These are phyloP conservation scores for Gymnoscelis rufifasciata DNA, from an alignment of 2,888 invertebrate species.

Conservation along the genomic window DNA sequence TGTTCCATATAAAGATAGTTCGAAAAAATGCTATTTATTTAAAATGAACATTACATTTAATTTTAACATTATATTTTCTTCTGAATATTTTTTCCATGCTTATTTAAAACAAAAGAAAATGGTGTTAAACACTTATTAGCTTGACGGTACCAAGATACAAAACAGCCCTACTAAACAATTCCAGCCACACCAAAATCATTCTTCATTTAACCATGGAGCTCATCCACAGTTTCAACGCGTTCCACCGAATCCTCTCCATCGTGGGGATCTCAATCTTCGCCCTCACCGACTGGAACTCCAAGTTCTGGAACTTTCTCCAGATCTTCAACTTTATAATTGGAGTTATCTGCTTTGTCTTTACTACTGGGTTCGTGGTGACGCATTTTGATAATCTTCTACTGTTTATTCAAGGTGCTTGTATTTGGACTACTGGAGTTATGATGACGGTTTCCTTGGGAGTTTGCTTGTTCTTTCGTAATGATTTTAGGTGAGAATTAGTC, in stretches of 20 bases:
- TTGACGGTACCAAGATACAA: not conserved
- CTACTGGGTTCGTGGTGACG: constrained; percentile 49
- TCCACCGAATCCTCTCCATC: constrained; percentile 52
- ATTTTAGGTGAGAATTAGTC: constrained; percentile 37
- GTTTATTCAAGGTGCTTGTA: constrained; percentile 64
- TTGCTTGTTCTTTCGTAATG: constrained; percentile 49
- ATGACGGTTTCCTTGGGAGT: constrained; percentile 58
- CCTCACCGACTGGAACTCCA: constrained; percentile 48
- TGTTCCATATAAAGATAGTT: too few species aligned
- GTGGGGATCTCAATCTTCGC: constrained; percentile 58
- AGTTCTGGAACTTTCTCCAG: constrained; percentile 49
- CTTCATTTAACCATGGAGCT: constrained; percentile 44
- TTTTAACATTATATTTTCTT: too few species aligned
- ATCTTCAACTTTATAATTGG: constrained; percentile 53
- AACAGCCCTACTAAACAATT: not conserved
- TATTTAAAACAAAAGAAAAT: too few species aligned
- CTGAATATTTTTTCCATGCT: too few species aligned
- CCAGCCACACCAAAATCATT: not conserved
- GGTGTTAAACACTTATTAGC: not conserved
- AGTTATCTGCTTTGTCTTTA: constrained; percentile 52
- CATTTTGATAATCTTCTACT: constrained; percentile 43
- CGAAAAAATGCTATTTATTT: too few species aligned
- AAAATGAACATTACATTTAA: too few species aligned
- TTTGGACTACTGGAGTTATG: constrained; percentile 65
- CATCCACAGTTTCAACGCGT: constrained; percentile 48